Conservation (phyloP, 1,140 invertebrate genomes). For the Ctenoplectra terminalis region DNA sequence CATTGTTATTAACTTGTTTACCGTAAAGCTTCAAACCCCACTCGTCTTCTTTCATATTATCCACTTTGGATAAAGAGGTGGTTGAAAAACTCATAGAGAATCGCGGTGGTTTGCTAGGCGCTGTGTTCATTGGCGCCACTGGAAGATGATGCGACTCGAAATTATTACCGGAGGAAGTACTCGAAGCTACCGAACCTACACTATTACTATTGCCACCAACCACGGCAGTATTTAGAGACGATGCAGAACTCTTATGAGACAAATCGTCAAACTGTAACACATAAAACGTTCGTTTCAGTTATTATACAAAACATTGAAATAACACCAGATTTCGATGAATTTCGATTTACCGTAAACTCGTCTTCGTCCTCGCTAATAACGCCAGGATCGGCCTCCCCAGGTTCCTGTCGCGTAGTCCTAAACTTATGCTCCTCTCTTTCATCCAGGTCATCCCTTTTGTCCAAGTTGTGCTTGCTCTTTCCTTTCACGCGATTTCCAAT, state of each 20-base stretch:
- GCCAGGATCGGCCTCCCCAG: slow-evolving; percentile 92
- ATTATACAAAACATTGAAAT: no score
- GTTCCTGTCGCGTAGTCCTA: slow-evolving; percentile 83
- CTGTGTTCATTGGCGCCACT: slow-evolving; percentile 74
- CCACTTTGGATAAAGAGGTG: slow-evolving; percentile 76
- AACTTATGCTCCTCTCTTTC: slow-evolving; percentile 77
- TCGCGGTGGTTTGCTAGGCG: slow-evolving; percentile 84
- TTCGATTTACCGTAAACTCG: slow-evolving; percentile 87
- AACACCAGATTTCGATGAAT: not conserved
- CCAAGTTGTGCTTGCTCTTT: slow-evolving; percentile 85
- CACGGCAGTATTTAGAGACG: slow-evolving; percentile 87
- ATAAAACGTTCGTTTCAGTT: not conserved
- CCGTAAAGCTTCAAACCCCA: slow-evolving; percentile 93
- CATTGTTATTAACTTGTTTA: slow-evolving; percentile 81
- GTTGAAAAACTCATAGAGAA: slow-evolving; percentile 79
- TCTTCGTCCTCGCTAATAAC: slow-evolving; percentile 95
- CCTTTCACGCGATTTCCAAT: slow-evolving; percentile 88
- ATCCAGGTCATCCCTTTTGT: slow-evolving; percentile 84
- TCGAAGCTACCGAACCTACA: slow-evolving; percentile 50
- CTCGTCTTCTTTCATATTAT: slow-evolving; percentile 86
- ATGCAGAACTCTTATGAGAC: slow-evolving; percentile 93
- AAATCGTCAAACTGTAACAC: slow-evolving; percentile 89
- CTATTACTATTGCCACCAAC: slow-evolving; percentile 57
- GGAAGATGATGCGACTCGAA: slow-evolving; percentile 56
- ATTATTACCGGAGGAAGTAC: slow-evolving; percentile 62